Conservation (phyloP, 2,113 vertebrate species). For the Hippocampus barbouri region DNA sequence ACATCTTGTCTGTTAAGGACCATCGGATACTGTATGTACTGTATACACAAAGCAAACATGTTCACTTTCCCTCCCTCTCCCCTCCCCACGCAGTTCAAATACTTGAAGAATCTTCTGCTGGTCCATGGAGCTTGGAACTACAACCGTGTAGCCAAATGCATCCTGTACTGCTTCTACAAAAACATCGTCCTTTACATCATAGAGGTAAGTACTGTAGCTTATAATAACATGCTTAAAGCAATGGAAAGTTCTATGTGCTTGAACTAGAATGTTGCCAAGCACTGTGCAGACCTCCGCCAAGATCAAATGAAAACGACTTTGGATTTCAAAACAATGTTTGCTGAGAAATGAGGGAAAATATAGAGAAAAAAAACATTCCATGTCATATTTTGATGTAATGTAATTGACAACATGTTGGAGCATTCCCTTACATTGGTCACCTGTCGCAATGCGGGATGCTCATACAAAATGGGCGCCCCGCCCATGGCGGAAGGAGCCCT, state of each 20-base stretch:
- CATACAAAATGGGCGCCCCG: no score
- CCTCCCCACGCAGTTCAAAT: constrained; percentile 86
- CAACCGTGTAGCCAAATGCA: constrained; percentile 95
- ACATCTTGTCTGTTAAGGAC: constrained; percentile 29
- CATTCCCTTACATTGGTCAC: no score
- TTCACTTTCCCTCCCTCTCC: constrained; percentile 45
- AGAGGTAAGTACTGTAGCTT: constrained; percentile 74
- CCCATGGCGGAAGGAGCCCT: no score
- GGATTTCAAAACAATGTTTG: no score
- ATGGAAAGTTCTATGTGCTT: neutral
- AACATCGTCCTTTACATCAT: constrained; percentile 99
- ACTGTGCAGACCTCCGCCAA: neutral
- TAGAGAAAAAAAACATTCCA: no score
- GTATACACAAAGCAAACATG: constrained; percentile 19
- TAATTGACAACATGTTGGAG: no score
- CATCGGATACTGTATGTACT: constrained; percentile 23
- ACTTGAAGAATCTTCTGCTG: constrained; percentile 95
- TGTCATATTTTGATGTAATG: no score
- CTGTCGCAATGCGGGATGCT: no score
- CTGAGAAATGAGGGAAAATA: no score
- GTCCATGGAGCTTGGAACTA: constrained; percentile 99
- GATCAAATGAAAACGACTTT: no score
- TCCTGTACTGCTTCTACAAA: constrained; percentile 99
- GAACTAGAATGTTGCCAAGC: no score
- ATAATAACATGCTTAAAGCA: neutral